phyloP scores from a whole-genome alignment of 2,113 vertebrate species.

The Cottus gobio region DNA sequence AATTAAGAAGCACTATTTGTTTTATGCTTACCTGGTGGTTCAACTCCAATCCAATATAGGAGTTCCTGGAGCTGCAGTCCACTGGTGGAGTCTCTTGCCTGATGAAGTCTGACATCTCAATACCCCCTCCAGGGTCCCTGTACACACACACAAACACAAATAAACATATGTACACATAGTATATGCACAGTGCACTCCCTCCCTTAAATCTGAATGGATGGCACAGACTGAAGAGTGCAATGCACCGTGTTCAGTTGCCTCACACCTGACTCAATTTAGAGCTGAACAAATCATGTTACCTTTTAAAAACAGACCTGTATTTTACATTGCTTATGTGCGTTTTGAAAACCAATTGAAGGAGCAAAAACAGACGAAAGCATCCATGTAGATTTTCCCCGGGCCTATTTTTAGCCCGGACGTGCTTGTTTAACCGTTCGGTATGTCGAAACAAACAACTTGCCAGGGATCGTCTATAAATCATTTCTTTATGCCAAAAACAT shows the following conservation, averaged over 20 bases:
- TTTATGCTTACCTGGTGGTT: conserved; percentile 88
- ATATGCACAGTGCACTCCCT: neutral
- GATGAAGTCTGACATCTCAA: conserved; percentile 97
- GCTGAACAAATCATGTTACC: neutral
- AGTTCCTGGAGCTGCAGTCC: conserved; percentile 98
- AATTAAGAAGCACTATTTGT: no score
- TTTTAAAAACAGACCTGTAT: conserved; percentile 23
- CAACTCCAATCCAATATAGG: conserved; percentile 93
- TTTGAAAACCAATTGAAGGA: conserved; percentile 20
- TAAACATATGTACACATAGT: conserved; percentile 3
- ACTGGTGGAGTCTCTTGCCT: conserved; percentile 96
- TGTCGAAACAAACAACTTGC: conserved; percentile 62
- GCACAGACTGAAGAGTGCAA: neutral
- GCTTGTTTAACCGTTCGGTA: conserved; percentile 63
- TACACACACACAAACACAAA: neutral
- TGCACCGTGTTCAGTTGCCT: no score
- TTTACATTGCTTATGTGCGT: conserved; percentile 13
- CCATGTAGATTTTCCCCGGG: conserved; percentile 25
- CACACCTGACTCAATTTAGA: neutral
- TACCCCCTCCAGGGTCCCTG: conserved; percentile 97
- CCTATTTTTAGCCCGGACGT: conserved; percentile 68
- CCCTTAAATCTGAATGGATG: neutral
- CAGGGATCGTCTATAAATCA: conserved; percentile 67
- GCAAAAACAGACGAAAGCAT: conserved; percentile 31
- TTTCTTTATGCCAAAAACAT: conserved; percentile 57